Percentiles rank a stretch among this genome's conserved stretches.
These are phyloP conservation scores for Mythimna lalbum DNA, from an alignment of 2,888 invertebrate genomes.

Conservation along the genomic window DNA sequence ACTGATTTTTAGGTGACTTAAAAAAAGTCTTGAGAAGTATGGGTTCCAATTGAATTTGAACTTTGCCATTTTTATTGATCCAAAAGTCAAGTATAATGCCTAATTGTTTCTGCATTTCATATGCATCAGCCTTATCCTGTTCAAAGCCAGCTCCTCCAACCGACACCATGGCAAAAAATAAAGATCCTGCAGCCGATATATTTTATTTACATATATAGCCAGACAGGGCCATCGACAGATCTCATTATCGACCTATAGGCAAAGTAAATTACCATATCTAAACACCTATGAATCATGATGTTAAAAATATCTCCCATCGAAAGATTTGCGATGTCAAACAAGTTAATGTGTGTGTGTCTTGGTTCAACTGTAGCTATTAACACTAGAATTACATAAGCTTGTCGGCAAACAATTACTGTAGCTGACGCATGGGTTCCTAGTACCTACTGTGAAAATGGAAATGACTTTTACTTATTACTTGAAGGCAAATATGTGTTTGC, in stretches of 20 bases:
- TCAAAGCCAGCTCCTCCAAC: neutral
- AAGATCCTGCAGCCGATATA: conserved; percentile 19
- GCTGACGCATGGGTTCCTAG: conserved; percentile 14
- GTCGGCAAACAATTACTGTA: conserved; percentile 21
- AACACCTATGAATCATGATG: neutral
- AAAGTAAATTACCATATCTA: conserved; percentile 11
- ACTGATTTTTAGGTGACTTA: no score
- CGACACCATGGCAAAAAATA: conserved; percentile 6
- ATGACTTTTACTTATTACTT: conserved; percentile 44
- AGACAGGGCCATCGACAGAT: conserved; percentile 27
- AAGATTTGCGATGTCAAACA: conserved; percentile 32
- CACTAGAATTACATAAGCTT: conserved; percentile 23
- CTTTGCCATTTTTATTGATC: no score
- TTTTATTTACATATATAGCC: conserved; percentile 15
- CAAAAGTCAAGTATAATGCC: no score
- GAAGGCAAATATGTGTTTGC: conserved; percentile 24
- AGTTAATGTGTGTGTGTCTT: conserved; percentile 21
- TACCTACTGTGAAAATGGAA: conserved; percentile 23
- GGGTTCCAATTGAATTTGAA: no score
- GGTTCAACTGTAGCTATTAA: conserved; percentile 40
- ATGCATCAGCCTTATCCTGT: neutral
- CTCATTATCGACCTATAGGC: conserved; percentile 14
- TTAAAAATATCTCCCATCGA: conserved; percentile 7
- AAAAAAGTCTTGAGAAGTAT: no score
- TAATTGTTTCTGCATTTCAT: no score